Conservation (phyloP, 2,113 vertebrate genomes). For the Chlorodrepanis virens region DNA sequence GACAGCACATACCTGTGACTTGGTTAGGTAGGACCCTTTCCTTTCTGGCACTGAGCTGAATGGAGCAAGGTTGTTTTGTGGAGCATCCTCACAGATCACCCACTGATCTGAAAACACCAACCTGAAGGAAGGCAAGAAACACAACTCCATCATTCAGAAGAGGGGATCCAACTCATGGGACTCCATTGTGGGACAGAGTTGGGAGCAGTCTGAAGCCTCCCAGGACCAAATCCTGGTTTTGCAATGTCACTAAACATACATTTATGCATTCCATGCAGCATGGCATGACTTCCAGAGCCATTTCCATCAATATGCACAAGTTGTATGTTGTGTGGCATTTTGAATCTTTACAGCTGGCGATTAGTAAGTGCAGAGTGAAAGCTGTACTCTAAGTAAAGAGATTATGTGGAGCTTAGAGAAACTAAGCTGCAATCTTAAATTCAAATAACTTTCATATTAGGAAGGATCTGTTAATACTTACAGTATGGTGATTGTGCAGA, state of each 20-base stretch:
- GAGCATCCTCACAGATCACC: neutral
- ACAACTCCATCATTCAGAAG: neutral
- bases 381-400: neutral
- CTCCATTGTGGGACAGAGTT: neutral
- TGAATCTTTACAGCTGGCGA: constrained; percentile 4
- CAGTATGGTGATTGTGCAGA: neutral
- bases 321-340: neutral
- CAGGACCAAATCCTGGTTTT: neutral
- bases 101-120: neutral
- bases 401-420: constrained; percentile 42
- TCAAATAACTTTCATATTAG: constrained; percentile 53
- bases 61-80: accelerated
- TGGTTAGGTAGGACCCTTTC: neutral
- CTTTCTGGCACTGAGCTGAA: neutral
- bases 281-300: neutral
- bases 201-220: neutral
- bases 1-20: neutral
- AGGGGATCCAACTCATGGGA: neutral
- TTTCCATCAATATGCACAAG: neutral
- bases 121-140: neutral
- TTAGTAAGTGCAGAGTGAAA: constrained; percentile 7
- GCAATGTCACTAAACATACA: neutral
- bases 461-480: constrained; percentile 53
- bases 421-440: constrained; percentile 35
- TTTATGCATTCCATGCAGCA: neutral